Evolutionary conservation across 2,888 invertebrate genomes (phyloP), one percentile per base, ranked within the genome.

Genomic region (Chirona hameri): DNA sequence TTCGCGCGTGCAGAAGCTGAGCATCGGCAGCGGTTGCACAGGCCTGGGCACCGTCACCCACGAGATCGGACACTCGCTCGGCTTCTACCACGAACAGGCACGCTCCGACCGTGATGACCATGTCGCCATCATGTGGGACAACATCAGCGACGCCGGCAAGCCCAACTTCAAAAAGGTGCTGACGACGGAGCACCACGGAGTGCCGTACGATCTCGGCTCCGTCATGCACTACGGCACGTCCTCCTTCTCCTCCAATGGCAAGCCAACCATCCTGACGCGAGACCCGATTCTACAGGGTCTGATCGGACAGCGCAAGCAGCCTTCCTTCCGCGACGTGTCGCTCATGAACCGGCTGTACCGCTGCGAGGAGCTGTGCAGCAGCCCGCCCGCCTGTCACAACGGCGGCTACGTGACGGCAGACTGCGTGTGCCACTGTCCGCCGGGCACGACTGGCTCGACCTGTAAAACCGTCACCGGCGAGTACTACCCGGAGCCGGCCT

Each of bases 21-120:
- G 79, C 15, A 0, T 79, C 9, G 79, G 79, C 48, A 2, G 0
- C 27, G 79, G 79, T 48, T 79, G 79, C 48, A 10, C 7, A n/a
- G n/a, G 27, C 9, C 48, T 79, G n/a, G 79, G 79, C 27, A 79
- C 79, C 1, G 79, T 48, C 48, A 52, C 79, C 46, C 95, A 95
- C 87, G 94, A 95, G 87, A 88, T 94, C 65, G 92, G 94, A 91
- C 95, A 94, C 86, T 92, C 93, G 0, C 89, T 94, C n/a, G 94
- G 95, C 18, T 92, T 94, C 83, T 94, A 93, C 88, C 94, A 95
- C 87, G 94, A 95, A 86, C 94, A 95, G 86, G 93, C 92, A 0
- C 88, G 94, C 83, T 91, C 92, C 79, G 94, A 94, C 88, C 89
- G 94, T 83, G 93, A 93, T 86, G 89, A 90, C 83, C 92, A 90